Evolutionary conservation across 2,113 vertebrate genomes (phyloP), one percentile per base, ranked within the genome.

Genomic region (Entosphenus tridentatus): DNA sequence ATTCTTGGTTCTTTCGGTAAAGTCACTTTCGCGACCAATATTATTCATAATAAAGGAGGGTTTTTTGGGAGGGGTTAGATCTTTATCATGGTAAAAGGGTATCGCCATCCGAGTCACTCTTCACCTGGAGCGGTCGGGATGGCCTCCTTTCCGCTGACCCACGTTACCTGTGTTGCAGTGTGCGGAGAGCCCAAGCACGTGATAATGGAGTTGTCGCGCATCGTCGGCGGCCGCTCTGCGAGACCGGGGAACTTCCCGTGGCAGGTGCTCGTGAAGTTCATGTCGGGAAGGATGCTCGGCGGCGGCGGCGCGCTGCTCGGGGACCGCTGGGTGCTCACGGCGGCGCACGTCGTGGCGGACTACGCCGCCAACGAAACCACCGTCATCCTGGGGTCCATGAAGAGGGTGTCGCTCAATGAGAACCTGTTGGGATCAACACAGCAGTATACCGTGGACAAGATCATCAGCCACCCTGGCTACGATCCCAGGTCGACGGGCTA

Each of bases 241-340:
- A 0, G 2, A 1, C 12, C 54, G 2, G 86, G 87, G 70, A 81
- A 79, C 69, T 84, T 96, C 72, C 92, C 90, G 1, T 96, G 90
- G 92, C 87, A 92, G 58, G 83, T 85, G 1, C 73, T 82, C 0
- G 70, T 80, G 74, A 73, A 1, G 2, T 0, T 2, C 11, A 75
- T 71, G 0, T 75, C 0, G 80, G 82, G 3, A 72, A 39, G 39
- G 6, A 39, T 39, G 39, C 39, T 39, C 39, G 39, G 78, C 56
- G 85, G 81, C 1, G 89, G 84, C 1, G 91, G 87, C 0, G 82
- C 86, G 0, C 78, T 96, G 56, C 83, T 96, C 71, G 80, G 77
- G 0, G 86, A 95, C 69, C 83, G 76, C 11, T 96, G 91, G 90
- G 84, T 91, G 67, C 75, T 96, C 67, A 96, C 92, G 0, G 87